Conservation (phyloP, 1,140 invertebrate genomes). For the Drosophila burlai region DNA sequence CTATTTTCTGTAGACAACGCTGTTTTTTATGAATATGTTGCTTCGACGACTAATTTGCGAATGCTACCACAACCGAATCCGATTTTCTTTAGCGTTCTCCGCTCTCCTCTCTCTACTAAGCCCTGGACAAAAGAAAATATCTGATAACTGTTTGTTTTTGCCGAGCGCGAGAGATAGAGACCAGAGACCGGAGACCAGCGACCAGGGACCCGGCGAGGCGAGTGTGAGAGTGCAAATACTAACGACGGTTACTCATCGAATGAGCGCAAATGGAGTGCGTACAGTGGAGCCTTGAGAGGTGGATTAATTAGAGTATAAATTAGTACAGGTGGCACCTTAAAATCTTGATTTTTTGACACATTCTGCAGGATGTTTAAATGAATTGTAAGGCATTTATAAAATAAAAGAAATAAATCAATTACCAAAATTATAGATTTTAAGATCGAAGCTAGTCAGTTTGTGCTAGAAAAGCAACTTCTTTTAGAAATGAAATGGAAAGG, state of each 20-base stretch:
- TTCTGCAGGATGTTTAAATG: neutral
- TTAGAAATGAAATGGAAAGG: neutral
- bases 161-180: constrained; percentile 53
- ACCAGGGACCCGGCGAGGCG: constrained; percentile 10
- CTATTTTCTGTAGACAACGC: constrained; percentile 33
- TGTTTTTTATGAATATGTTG: constrained; percentile 55
- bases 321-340: accelerated
- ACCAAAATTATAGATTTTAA: too few relatives aligned
- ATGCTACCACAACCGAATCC: constrained; percentile 55
- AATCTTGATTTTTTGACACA: neutral
- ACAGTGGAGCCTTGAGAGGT: constrained; percentile 9
- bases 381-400: neutral
- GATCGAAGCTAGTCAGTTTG: neutral
- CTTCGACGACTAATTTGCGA: constrained; percentile 68
- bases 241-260: constrained; percentile 37
- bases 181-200: constrained; percentile 4
- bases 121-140: constrained; percentile 74
- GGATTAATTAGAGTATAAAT: neutral
- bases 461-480: accelerated
- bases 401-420: too few relatives aligned
- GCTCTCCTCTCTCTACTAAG: constrained; percentile 55
- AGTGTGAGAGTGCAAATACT: constrained; percentile 33
- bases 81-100: constrained; percentile 57
- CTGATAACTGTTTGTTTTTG: constrained; percentile 69
- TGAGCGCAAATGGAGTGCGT: constrained; percentile 20